Percentiles rank a stretch among this genome's conserved stretches.
Evolutionary conservation across 1,140 invertebrate species (phyloP).

Genomic region (Metopolophium dirhodum): DNA sequence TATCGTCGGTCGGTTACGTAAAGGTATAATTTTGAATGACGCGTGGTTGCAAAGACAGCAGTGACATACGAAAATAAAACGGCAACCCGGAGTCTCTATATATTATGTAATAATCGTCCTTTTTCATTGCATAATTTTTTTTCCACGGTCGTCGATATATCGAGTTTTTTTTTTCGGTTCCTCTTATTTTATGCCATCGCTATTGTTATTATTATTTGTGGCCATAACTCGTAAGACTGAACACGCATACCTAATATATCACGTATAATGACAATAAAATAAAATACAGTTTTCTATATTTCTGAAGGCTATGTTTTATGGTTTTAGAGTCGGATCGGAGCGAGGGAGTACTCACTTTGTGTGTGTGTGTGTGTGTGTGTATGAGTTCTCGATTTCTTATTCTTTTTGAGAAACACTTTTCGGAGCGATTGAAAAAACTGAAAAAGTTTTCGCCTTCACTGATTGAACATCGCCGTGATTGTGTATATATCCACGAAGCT

Average conservation of each 20-base stretch:
- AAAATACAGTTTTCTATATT: background rate
- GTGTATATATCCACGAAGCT: background rate
- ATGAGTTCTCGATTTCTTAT: too few relatives aligned
- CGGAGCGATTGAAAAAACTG: background rate
- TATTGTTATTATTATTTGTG: conserved; percentile 9
- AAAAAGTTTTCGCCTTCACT: background rate
- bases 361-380: background rate
- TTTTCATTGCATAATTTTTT: background rate
- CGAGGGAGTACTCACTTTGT: background rate
- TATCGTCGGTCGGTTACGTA: background rate
- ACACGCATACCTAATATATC: conserved; percentile 7
- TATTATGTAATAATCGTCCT: background rate
- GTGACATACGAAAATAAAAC: background rate
- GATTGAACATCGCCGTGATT: background rate
- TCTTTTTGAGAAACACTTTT: background rate
- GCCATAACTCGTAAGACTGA: background rate
- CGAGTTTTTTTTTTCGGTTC: background rate
- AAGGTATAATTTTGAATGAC: background rate
- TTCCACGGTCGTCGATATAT: background rate
- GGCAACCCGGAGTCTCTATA: background rate
- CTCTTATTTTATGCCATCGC: background rate
- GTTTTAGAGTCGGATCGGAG: background rate
- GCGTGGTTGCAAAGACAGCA: background rate
- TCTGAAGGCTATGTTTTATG: background rate
- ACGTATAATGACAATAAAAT: conserved; percentile 16